A percentile compares a stretch with the other conserved stretches of the same genome.
phyloP scores from a whole-genome alignment of 2,888 invertebrate genomes.

The Oligia latruncula region DNA sequence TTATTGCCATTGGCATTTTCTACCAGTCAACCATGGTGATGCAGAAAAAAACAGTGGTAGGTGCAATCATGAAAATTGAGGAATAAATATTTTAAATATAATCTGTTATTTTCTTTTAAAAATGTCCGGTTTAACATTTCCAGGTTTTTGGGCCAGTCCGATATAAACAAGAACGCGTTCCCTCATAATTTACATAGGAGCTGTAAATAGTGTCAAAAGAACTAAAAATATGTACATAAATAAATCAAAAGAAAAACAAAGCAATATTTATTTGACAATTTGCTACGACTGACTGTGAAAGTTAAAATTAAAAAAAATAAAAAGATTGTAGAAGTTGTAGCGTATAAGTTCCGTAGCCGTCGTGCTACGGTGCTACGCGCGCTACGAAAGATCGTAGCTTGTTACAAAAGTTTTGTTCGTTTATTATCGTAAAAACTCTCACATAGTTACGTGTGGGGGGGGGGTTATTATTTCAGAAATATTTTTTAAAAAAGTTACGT shows the following conservation, averaged over 20 bases:
- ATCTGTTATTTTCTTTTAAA: background rate
- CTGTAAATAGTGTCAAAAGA: background rate
- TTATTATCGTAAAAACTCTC: background rate
- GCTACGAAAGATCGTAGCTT: conserved; percentile 21
- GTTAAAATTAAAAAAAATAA: background rate
- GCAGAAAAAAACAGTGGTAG: too few species aligned
- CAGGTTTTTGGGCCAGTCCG: background rate
- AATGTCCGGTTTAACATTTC: background rate
- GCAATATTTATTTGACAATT: background rate
- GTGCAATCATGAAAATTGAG: too few species aligned
- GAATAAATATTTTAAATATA: too few species aligned
- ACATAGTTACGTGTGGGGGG: background rate
- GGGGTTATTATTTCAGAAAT: background rate
- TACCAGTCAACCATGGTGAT: too few species aligned
- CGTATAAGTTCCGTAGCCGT: conserved; percentile 28
- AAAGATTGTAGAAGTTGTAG: background rate
- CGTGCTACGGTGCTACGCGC: conserved; percentile 42
- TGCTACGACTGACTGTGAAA: background rate
- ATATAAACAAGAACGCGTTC: background rate
- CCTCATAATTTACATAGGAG: background rate
- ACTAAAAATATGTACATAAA: background rate
- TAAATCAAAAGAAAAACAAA: background rate
- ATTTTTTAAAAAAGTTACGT: too few species aligned
- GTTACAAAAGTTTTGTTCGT: background rate
- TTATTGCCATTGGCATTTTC: too few species aligned